Evolutionary conservation across 2,888 invertebrate genomes (phyloP), one percentile per base, ranked within the genome.

Genomic region (Tachina lurida): DNA sequence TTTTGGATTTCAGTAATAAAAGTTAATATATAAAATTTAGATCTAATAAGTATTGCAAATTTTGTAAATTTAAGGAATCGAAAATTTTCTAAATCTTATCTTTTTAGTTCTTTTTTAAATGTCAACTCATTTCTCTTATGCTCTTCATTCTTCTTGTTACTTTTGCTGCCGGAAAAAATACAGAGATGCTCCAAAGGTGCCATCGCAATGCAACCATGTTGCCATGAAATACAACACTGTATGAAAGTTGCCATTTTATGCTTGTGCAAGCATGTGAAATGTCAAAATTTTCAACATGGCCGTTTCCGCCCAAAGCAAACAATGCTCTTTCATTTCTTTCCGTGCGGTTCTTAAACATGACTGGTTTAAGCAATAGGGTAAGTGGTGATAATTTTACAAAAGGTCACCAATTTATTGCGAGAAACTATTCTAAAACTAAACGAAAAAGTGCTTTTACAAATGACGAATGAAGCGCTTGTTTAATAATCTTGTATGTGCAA

Each of bases 331-430:
- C 89, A 90, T 92, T 92, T 95, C 95, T 95, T 95, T 95, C 94
- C 94, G 94, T 94, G 94, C 94, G 94, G 94, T 94, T 94, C 94
- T 94, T 94, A 94, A 95, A 93, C 94, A 96, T 96, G 96, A 96
- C 96, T 94, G 96, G 96, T 93, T 96, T 96, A 94, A 95, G 95
- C 93, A 95, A 96, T 94, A 96, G 96, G 95, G 96, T 96, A 94
- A 92, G 92, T 91, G 88, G 80, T 87, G 86, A 73, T 85, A 87
- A 88, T 89, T 73, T 89, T 85, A 74, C 52, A 71, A 88, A 90
- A 87, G 89, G 88, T 82, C 80, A 52, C 76, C 45, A 81, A 81
- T 71, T 78, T 84, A 39, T 13, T 68, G 56, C 41, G 77, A 71
- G 81, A 87, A 87, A 70, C 73, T 54, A 77, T 60, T 52, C 81